Conservation (phyloP, 1,140 invertebrate species). For the Catajapyx aquilonaris region DNA sequence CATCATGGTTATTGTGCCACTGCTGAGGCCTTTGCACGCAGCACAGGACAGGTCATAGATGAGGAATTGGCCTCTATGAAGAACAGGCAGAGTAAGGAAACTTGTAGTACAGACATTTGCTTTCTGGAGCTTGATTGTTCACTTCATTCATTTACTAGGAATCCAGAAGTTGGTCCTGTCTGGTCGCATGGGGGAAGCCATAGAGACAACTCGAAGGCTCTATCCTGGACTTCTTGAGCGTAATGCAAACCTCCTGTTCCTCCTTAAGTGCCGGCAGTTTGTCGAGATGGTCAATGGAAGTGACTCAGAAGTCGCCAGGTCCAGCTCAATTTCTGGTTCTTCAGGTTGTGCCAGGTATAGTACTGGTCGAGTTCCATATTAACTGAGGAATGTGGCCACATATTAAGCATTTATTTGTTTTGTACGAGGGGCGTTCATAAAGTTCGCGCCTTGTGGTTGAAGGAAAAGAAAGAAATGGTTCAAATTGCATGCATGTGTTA, state of each 20-base stretch:
- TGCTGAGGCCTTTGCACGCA: constrained; percentile 84
- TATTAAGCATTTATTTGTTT: too few species aligned
- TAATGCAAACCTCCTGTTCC: constrained; percentile 77
- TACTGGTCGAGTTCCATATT: too few species aligned
- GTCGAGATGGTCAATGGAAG: constrained; percentile 83
- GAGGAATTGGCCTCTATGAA: constrained; percentile 90
- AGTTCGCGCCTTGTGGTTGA: too few species aligned
- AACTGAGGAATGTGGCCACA: too few species aligned
- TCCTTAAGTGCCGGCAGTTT: constrained; percentile 92
- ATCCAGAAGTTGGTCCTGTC: constrained; percentile 80
- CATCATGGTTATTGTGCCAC: constrained; percentile 94
- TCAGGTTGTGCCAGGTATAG: too few species aligned
- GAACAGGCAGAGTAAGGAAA: constrained; percentile 78
- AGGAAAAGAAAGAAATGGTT: too few species aligned
- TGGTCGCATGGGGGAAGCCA: constrained; percentile 85
- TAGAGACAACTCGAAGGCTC: constrained; percentile 63
- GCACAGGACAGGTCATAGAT: constrained; percentile 70
- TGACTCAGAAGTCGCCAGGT: constrained; percentile 26
- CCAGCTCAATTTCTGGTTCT: too few species aligned
- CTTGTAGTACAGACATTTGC: neutral
- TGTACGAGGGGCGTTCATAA: too few species aligned
- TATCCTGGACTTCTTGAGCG: constrained; percentile 79
- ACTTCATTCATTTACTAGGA: too few species aligned
- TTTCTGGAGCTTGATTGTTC: too few species aligned
- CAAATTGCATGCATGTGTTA: too few species aligned